A percentile compares a stretch with the other conserved stretches of the same genome.
Conservation (phyloP, 2,888 invertebrate genomes). For the Apamea anceps region DNA sequence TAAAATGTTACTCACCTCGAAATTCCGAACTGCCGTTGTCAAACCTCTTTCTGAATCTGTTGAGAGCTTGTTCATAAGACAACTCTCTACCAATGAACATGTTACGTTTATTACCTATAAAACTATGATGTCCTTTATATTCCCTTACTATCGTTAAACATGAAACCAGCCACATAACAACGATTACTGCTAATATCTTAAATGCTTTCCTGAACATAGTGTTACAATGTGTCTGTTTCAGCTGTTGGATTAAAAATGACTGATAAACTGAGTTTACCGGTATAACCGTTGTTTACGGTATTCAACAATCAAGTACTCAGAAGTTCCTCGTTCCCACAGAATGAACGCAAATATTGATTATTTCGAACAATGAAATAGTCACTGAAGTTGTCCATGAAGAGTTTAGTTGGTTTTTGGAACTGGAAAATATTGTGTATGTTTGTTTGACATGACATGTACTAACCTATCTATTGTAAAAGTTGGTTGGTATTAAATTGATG, state of each 20-base stretch:
- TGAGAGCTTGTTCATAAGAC: conserved; percentile 66
- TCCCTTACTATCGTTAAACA: conserved; percentile 72
- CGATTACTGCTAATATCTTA: conserved; percentile 65
- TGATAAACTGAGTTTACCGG: neutral
- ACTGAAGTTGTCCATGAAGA: conserved; percentile 60
- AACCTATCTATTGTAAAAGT: neutral
- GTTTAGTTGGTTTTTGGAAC: conserved; percentile 38
- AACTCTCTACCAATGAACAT: conserved; percentile 35
- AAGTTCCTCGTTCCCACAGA: conserved; percentile 70
- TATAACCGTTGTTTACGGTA: conserved; percentile 50
- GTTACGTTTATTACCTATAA: neutral
- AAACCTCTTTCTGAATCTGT: conserved; percentile 62
- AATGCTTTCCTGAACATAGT: conserved; percentile 59
- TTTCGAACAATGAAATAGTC: conserved; percentile 67
- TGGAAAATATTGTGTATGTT: neutral
- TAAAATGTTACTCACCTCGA: conserved; percentile 59
- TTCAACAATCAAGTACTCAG: conserved; percentile 65
- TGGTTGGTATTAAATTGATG: neutral
- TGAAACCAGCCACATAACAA: conserved; percentile 74
- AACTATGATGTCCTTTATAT: conserved; percentile 54
- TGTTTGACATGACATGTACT: neutral
- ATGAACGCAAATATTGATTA: conserved; percentile 71
- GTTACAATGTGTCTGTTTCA: conserved; percentile 12
- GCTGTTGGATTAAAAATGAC: conserved; percentile 28
- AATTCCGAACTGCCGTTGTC: conserved; percentile 62